Conservation (phyloP, 2,797 vertebrate species). For the Fundulus diaphanus region DNA sequence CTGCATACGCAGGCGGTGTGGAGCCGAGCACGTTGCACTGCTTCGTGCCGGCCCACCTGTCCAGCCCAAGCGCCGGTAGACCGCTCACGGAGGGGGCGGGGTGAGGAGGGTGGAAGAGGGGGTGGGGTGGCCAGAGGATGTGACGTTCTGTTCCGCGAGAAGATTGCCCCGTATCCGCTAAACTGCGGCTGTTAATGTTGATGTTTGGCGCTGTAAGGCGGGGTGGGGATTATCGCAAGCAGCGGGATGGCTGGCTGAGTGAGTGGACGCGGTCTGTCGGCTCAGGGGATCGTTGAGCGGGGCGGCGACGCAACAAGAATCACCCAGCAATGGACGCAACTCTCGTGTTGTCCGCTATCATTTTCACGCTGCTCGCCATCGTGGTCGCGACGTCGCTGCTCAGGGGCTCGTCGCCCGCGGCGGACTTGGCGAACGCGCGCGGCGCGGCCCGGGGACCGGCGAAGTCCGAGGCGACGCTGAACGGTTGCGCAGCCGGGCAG, state of each 20-base stretch:
- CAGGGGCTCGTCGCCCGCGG: conserved; percentile 36
- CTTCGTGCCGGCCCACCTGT: conserved; percentile 78
- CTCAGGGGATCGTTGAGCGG: conserved; percentile 4
- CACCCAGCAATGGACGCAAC: conserved; percentile 77
- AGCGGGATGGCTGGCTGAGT: conserved; percentile 31
- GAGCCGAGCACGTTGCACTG: conserved; percentile 83
- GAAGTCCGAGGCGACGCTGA: conserved; percentile 29
- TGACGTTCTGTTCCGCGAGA: conserved; percentile 53
- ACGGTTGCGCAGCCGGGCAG: conserved; percentile 51
- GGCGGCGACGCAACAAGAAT: neutral
- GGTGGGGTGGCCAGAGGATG: conserved; percentile 27
- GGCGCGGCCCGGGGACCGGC: conserved; percentile 12
- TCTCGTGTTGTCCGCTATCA: conserved; percentile 72
- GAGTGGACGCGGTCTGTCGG: neutral
- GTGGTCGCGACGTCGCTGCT: conserved; percentile 84
- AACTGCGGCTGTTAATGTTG: conserved; percentile 25
- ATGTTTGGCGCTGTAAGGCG: conserved; percentile 16
- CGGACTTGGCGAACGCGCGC: conserved; percentile 26
- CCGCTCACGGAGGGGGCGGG: neutral
- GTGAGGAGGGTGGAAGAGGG: neutral
- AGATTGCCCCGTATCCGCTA: conserved; percentile 16
- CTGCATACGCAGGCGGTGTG: conserved; percentile 53
- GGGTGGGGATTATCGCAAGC: conserved; percentile 30
- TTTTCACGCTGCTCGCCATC: conserved; percentile 86
- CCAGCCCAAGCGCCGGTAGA: neutral